phyloP scores from a whole-genome alignment of 2,113 vertebrate species.

The Amia ocellicauda region DNA sequence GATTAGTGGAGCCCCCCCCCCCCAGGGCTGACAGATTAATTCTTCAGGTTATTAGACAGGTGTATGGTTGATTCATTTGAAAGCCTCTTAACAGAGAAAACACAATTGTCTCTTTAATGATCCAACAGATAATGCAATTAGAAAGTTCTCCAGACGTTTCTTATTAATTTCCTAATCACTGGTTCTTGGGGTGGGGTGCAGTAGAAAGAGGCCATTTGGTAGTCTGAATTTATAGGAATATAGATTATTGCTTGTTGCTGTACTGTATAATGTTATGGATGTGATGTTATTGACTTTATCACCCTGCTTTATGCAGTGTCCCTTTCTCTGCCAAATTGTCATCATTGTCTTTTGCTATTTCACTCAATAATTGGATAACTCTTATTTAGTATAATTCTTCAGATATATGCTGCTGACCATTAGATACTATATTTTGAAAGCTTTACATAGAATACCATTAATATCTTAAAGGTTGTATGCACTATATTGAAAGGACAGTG shows the following conservation, averaged over 20 bases:
- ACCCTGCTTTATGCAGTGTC: no score
- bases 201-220: neutral
- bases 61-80: slow-evolving; percentile 12
- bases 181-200: slow-evolving; percentile 5
- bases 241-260: slow-evolving; percentile 9
- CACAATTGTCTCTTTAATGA: slow-evolving; percentile 29
- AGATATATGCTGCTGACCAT: no score
- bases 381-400: no score
- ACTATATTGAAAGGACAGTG: no score
- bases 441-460: no score
- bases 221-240: slow-evolving; percentile 19
- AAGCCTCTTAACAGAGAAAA: slow-evolving; percentile 20
- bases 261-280: no score
- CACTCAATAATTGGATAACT: no score
- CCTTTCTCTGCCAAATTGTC: no score
- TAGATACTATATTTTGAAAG: no score
- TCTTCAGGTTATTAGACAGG: slow-evolving; percentile 25
- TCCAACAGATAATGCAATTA: slow-evolving; percentile 28
- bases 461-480: no score
- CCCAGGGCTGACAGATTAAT: slow-evolving; percentile 20
- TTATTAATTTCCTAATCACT: slow-evolving; percentile 22
- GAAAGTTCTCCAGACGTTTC: slow-evolving; percentile 20
- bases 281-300: no score
- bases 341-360: no score
- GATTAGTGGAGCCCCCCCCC: slow-evolving; percentile 13